These are phyloP conservation scores for Labia minor DNA, from an alignment of 2,888 invertebrate genomes.

Conservation along the genomic window DNA sequence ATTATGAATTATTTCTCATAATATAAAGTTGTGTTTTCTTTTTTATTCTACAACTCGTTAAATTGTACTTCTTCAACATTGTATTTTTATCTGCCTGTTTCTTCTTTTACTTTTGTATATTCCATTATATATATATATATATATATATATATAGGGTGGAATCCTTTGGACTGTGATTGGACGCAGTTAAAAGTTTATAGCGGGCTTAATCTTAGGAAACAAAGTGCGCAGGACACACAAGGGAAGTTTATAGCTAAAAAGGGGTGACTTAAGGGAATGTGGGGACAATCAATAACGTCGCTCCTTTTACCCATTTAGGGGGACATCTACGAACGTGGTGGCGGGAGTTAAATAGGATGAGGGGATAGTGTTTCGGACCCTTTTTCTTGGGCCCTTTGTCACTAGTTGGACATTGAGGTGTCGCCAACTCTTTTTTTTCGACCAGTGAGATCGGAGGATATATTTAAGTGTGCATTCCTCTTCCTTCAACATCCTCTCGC, in stretches of 20 bases:
- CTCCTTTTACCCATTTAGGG: background rate
- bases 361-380: background rate
- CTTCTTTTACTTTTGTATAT: background rate
- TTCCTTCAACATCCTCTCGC: too few relatives aligned
- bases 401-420: background rate
- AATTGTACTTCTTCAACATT: too few relatives aligned
- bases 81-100: background rate
- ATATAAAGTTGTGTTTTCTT: too few relatives aligned
- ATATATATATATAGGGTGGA: background rate
- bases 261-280: background rate
- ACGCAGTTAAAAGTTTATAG: constrained; percentile 13
- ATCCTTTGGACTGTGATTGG: constrained; percentile 1
- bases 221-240: background rate
- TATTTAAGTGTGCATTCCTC: background rate
- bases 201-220: constrained; percentile 13
- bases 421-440: background rate
- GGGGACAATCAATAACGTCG: background rate
- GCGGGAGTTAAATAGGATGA: too few relatives aligned
- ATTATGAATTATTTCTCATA: too few relatives aligned
- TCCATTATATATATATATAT: too few relatives aligned
- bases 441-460: background rate
- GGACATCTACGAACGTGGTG: background rate
- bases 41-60: too few relatives aligned
- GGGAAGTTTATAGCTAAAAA: background rate
- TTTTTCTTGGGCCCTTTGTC: background rate